phyloP scores from a whole-genome alignment of 2,888 invertebrate genomes.

The Yponomeuta cagnagella region DNA sequence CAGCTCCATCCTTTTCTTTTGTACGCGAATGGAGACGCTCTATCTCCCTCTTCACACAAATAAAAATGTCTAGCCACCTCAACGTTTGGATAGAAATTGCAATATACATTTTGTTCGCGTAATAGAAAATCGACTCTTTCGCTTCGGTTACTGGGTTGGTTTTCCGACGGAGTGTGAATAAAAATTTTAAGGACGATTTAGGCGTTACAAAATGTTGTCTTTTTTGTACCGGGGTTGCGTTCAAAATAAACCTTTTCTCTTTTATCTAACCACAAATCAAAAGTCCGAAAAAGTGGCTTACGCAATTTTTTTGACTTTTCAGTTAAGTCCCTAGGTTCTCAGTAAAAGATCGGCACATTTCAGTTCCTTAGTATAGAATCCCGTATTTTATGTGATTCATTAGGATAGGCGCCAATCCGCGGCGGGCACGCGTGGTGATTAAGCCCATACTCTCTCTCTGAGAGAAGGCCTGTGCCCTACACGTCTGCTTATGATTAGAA shows the following conservation, averaged over 20 bases:
- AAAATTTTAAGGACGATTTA: slow-evolving; percentile 29
- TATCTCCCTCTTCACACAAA: slow-evolving; percentile 61
- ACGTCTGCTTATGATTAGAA: too few species aligned
- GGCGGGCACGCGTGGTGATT: too few species aligned
- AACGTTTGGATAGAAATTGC: slow-evolving; percentile 66
- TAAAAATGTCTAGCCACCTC: slow-evolving; percentile 72
- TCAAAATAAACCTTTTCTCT: slow-evolving; percentile 60
- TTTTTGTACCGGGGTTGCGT: slow-evolving; percentile 69
- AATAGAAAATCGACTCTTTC: slow-evolving; percentile 36
- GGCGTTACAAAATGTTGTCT: slow-evolving; percentile 63
- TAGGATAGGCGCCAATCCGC: too few species aligned
- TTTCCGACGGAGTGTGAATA: background rate
- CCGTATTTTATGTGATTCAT: too few species aligned
- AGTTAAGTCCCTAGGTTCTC: too few species aligned
- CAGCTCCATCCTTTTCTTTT: slow-evolving; percentile 45
- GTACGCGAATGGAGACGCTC: slow-evolving; percentile 30
- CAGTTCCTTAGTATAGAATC: too few species aligned
- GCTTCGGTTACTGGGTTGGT: slow-evolving; percentile 22
- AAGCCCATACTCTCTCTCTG: too few species aligned
- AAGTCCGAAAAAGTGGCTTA: background rate
- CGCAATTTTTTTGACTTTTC: background rate
- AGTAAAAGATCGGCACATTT: too few species aligned
- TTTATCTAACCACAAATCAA: slow-evolving; percentile 9
- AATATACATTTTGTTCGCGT: slow-evolving; percentile 47
- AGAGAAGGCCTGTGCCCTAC: too few species aligned